Evolutionary conservation across 2,888 invertebrate species (phyloP).

Genomic region (Antheraea assamensis): DNA sequence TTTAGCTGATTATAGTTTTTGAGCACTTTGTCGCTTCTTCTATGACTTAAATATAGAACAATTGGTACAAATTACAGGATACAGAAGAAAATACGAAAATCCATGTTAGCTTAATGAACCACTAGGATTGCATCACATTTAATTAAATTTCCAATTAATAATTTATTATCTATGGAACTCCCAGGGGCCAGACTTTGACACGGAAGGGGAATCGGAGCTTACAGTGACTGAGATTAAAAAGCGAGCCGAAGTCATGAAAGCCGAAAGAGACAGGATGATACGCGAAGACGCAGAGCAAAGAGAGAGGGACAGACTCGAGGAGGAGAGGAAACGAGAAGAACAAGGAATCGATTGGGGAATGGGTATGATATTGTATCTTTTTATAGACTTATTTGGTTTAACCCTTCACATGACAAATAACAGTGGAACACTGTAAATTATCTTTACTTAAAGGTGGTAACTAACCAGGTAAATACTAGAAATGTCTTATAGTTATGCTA

Average conservation of each 20-base stretch:
- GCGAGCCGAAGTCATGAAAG: slow-evolving; percentile 68
- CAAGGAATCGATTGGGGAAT: slow-evolving; percentile 97
- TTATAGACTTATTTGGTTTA: neutral
- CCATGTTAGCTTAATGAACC: too few relatives aligned
- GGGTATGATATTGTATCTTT: slow-evolving; percentile 72
- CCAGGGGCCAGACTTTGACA: slow-evolving; percentile 92
- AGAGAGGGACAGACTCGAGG: slow-evolving; percentile 70
- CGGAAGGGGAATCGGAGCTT: slow-evolving; percentile 92
- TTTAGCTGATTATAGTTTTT: too few relatives aligned
- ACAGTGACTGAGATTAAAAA: slow-evolving; percentile 89
- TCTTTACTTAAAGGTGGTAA: too few relatives aligned
- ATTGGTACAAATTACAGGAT: too few relatives aligned
- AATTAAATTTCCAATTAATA: neutral
- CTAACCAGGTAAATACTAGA: too few relatives aligned
- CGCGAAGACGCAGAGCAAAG: slow-evolving; percentile 69
- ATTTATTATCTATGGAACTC: neutral
- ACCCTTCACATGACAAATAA: too few relatives aligned
- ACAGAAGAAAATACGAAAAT: too few relatives aligned
- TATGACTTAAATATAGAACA: too few relatives aligned
- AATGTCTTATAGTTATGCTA: too few relatives aligned
- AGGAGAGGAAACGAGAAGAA: slow-evolving; percentile 80
- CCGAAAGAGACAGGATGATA: slow-evolving; percentile 72
- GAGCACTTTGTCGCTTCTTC: too few relatives aligned
- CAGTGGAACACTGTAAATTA: too few relatives aligned
- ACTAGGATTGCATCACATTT: too few relatives aligned